Percentiles rank a stretch among this genome's conserved stretches.
These are phyloP conservation scores for Rhagium mordax DNA, from an alignment of 2,888 invertebrate genomes.

Conservation along the genomic window DNA sequence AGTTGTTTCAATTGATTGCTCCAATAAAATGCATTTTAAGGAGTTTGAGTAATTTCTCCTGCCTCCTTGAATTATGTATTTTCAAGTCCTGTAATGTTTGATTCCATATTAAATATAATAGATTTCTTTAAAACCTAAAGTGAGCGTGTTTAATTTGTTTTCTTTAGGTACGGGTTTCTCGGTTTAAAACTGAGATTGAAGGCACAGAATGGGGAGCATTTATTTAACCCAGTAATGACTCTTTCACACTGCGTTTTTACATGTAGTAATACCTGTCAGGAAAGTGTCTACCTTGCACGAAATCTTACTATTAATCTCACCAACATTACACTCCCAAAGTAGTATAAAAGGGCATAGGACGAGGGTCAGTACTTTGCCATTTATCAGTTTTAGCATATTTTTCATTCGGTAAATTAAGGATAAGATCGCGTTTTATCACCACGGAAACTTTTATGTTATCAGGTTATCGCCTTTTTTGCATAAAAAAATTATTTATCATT, in stretches of 20 bases:
- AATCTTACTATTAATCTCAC: conserved; percentile 54
- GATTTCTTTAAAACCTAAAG: no score
- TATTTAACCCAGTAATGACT: conserved; percentile 3
- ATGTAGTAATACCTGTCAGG: conserved; percentile 45
- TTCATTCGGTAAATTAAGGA: conserved; percentile 37
- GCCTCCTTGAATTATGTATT: no score
- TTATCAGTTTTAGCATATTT: conserved; percentile 44
- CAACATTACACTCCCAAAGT: conserved; percentile 44
- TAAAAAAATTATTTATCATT: neutral
- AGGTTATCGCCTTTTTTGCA: conserved; percentile 10
- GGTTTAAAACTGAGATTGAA: neutral
- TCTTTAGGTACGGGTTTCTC: neutral
- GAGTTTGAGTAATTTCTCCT: no score
- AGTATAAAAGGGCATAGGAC: conserved; percentile 40
- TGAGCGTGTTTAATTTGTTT: no score
- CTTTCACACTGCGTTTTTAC: conserved; percentile 36
- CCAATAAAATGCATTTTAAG: no score
- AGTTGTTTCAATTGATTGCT: no score
- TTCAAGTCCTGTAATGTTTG: no score
- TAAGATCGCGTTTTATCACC: conserved; percentile 12
- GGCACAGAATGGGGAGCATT: neutral
- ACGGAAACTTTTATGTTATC: conserved; percentile 1
- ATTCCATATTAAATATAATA: no score
- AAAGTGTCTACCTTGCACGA: conserved; percentile 49
- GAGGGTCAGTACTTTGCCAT: conserved; percentile 45